Percentiles rank a stretch among this genome's conserved stretches.
Conservation (phyloP, 1,140 invertebrate species). For the Epicauta chinensis region DNA sequence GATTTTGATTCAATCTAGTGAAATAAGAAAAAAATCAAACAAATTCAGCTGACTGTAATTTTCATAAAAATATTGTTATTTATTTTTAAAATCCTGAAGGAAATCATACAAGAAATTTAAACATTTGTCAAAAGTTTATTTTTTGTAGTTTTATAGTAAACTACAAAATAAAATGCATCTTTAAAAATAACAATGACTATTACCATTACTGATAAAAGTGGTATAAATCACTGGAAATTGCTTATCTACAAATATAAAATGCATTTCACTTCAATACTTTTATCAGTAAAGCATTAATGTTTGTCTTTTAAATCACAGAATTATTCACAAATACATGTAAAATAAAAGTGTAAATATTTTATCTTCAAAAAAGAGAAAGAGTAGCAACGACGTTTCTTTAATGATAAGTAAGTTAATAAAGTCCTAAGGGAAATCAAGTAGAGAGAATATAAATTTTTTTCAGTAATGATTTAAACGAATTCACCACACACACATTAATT, state of each 20-base stretch:
- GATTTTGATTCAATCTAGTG: too few relatives aligned
- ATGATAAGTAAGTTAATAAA: slow-evolving; percentile 14
- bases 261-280: slow-evolving; percentile 10
- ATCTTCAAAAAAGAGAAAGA: slow-evolving; percentile 6
- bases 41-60: too few relatives aligned
- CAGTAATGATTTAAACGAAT: too few relatives aligned
- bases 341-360: slow-evolving; percentile 2
- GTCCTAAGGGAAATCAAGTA: slow-evolving; percentile 12
- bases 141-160: not conserved
- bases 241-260: slow-evolving; percentile 10
- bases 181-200: slow-evolving; percentile 4
- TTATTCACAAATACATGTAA: not conserved
- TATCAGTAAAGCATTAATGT: slow-evolving; percentile 2
- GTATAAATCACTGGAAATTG: slow-evolving; percentile 12
- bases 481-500: too few relatives aligned
- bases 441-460: slow-evolving; percentile 11
- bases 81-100: too few relatives aligned
- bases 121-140: too few relatives aligned
- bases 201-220: slow-evolving; percentile 7
- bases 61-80: too few relatives aligned
- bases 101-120: too few relatives aligned
- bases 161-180: slow-evolving; percentile 7
- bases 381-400: slow-evolving; percentile 5
- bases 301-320: slow-evolving; percentile 8
- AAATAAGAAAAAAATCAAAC: too few relatives aligned